Evolutionary conservation across 2,113 vertebrate genomes (phyloP).

Genomic region (Anolis sagrei): DNA sequence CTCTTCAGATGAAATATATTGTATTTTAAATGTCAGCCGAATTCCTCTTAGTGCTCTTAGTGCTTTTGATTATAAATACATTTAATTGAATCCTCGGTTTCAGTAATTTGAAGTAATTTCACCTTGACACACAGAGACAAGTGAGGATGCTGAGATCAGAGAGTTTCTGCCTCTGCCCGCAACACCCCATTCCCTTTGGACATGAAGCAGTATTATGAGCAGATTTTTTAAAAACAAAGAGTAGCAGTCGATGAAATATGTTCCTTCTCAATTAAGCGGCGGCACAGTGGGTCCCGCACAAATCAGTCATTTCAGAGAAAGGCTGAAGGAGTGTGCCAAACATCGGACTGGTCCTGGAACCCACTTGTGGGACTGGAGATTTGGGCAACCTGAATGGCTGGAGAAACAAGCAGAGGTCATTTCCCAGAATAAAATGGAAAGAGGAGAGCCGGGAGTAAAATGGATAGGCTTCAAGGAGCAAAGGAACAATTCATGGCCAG

Average conservation of each 20-base stretch:
- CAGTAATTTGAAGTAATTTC: slow-evolving; percentile 63
- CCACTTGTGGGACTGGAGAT: too few relatives aligned
- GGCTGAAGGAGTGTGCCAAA: background rate
- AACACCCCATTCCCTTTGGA: slow-evolving; percentile 22
- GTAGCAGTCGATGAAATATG: slow-evolving; percentile 15
- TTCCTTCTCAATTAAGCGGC: slow-evolving; percentile 16
- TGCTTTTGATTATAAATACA: slow-evolving; percentile 51
- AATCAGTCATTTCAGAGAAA: background rate
- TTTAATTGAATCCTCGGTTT: slow-evolving; percentile 71
- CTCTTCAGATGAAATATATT: slow-evolving; percentile 49
- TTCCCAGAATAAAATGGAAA: background rate
- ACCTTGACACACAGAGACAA: slow-evolving; percentile 34
- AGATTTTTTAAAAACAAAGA: slow-evolving; percentile 1
- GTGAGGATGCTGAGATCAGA: background rate
- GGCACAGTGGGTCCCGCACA: background rate
- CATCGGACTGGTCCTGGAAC: background rate
- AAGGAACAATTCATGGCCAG: too few relatives aligned
- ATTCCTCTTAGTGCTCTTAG: slow-evolving; percentile 42
- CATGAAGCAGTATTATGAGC: background rate
- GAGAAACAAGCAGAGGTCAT: background rate
- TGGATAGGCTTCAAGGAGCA: too few relatives aligned
- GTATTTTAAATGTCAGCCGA: slow-evolving; percentile 65
- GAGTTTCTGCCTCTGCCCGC: background rate
- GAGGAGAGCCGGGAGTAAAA: background rate
- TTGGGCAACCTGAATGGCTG: too few relatives aligned